Percentiles rank a stretch among this genome's conserved stretches.
These are phyloP conservation scores for Eucidaris tribuloides DNA, from an alignment of 35 echinoderm and acorn worm species.

Conservation along the genomic window DNA sequence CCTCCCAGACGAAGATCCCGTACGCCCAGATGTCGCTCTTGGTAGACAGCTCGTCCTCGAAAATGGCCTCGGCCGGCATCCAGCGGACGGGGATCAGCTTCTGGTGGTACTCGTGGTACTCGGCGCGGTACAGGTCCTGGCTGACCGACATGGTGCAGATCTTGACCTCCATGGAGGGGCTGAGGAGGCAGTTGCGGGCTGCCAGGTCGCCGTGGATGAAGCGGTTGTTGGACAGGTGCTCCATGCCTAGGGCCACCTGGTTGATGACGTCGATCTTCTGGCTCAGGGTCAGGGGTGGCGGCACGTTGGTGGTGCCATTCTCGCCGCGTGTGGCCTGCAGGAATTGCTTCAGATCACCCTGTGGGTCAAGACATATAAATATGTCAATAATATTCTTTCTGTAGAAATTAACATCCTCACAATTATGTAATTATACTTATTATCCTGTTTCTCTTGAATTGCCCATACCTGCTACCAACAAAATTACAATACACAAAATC, in stretches of 20 bases:
- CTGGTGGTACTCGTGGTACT: slow-evolving; percentile 97
- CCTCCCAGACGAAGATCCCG: slow-evolving; percentile 92
- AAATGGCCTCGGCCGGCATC: slow-evolving; percentile 95
- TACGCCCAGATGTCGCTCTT: slow-evolving; percentile 98
- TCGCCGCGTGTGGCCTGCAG: slow-evolving; percentile 88
- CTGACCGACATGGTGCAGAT: slow-evolving; percentile 80
- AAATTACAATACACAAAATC: too few species aligned
- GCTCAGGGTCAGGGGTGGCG: slow-evolving; percentile 76
- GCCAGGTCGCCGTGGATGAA: slow-evolving; percentile 95
- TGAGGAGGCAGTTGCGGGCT: slow-evolving; percentile 92
- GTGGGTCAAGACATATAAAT: too few species aligned
- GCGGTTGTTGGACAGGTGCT: slow-evolving; percentile 88
- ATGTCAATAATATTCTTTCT: too few species aligned
- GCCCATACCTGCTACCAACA: too few species aligned
- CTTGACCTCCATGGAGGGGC: slow-evolving; percentile 96
- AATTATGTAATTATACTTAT: too few species aligned
- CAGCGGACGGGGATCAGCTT: slow-evolving; percentile 90
- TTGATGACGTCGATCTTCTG: slow-evolving; percentile 94
- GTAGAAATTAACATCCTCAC: too few species aligned
- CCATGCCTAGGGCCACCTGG: slow-evolving; percentile 93
- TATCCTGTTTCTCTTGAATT: too few species aligned
- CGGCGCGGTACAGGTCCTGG: slow-evolving; percentile 85
- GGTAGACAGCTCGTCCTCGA: slow-evolving; percentile 87
- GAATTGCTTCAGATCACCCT: slow-evolving; percentile 98
- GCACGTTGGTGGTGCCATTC: slow-evolving; percentile 72